Evolutionary conservation across 2,113 vertebrate genomes (phyloP), one percentile per base, ranked within the genome.

Genomic region (Otocyon megalotis): DNA sequence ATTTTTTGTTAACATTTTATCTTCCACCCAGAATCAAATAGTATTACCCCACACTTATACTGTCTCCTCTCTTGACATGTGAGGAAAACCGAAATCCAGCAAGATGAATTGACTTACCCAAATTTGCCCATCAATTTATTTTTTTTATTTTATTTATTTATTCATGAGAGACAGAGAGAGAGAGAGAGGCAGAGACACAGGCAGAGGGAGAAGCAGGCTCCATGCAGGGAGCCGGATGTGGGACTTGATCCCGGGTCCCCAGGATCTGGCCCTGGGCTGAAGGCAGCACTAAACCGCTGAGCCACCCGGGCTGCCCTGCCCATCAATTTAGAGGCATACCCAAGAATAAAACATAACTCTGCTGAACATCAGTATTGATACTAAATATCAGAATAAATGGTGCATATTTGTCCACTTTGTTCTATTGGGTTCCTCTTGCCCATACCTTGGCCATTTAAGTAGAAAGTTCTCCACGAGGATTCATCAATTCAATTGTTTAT

Each of bases 11-110:
- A 77, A 53, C 19, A 74, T 13, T 35, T 82, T 24, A 58, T 58
- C 81, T 87, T 72, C 74, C 28, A 35, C 9, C 50, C 53, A 80
- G 63, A 95, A 65, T 88, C 84, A 84, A 86, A 90, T 80, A 77
- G 63, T 50, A 65, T 79, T 56, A 35, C 9, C 89, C 50, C 30
- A 37, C 43, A 5, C 32, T 28, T 48, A 24, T 50, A 62, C 19
- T 35, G 24, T 28, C 53, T 89, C 35, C 22, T 95, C 56, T 37
- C 85, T 22, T 20, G 17, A 65, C 32, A 86, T 26, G 22, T 32
- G 26, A 65, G 37, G 50, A 90, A n/a, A 95, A 2, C 53, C 53
- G 32, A 79, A 86, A 50, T 87, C 43, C 20, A 74, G 56, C 9
- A 28, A 93, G 26, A 85, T 0, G 14, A 81, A 76, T 28, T 48